These are phyloP conservation scores for Rotaria macrura DNA, from an alignment of 2,888 invertebrate genomes.

Conservation along the genomic window DNA sequence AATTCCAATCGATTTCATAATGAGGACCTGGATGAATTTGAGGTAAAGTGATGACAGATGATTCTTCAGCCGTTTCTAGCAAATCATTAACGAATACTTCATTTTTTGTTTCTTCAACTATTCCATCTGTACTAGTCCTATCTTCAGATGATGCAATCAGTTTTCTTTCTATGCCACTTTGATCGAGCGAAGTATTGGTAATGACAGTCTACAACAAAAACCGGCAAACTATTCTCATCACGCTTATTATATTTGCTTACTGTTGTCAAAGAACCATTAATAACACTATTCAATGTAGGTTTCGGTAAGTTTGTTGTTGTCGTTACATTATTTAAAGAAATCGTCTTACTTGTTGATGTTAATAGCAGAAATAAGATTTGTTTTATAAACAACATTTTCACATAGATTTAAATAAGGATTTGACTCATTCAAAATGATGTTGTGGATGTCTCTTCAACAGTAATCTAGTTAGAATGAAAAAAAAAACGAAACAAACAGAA, in stretches of 20 bases:
- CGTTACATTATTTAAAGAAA: not conserved
- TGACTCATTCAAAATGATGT: not conserved
- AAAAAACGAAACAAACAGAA: not conserved
- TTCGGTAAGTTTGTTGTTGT: not conserved
- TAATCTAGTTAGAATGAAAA: not conserved
- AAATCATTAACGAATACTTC: constrained; percentile 2
- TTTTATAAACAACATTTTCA: not conserved
- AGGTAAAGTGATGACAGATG: not conserved
- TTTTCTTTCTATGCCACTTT: not conserved
- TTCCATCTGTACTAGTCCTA: not conserved
- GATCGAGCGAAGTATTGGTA: not conserved
- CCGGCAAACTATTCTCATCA: too few species aligned
- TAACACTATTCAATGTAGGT: not conserved
- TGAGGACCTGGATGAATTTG: not conserved
- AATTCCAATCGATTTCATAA: not conserved
- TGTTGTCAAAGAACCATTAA: not conserved
- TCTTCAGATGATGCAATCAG: not conserved
- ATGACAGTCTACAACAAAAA: not conserved
- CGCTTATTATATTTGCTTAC: not conserved
- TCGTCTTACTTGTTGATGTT: not conserved
- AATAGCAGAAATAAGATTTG: not conserved
- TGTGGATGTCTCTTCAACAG: not conserved
- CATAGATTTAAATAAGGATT: not conserved
- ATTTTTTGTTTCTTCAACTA: not conserved
- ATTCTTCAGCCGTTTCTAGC: not conserved